A percentile compares a stretch with the other conserved stretches of the same genome.
These are phyloP conservation scores for Myotis brandtii DNA, from an alignment of 2,113 vertebrate species.

Conservation along the genomic window DNA sequence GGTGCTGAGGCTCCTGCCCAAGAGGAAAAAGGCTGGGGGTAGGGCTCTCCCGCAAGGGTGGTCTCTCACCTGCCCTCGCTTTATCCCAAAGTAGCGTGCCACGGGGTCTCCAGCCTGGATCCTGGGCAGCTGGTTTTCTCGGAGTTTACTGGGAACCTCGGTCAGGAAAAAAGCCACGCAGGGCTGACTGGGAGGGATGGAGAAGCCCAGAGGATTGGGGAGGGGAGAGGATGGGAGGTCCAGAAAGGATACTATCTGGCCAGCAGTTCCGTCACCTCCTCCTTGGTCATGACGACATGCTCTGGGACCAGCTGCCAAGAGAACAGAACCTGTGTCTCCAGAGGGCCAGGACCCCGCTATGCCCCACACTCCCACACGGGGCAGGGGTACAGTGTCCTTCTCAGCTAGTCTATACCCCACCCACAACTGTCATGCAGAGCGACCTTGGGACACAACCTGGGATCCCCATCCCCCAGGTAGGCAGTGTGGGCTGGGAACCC, in stretches of 20 bases:
- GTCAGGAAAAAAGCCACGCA: slow-evolving; percentile 76
- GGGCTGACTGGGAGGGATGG: fast-evolving
- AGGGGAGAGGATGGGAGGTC: fast-evolving
- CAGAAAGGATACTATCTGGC: slow-evolving; percentile 96
- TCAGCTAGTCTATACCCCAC: too few relatives aligned
- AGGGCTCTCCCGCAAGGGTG: fast-evolving
- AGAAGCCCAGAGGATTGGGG: neutral
- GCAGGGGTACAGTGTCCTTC: neutral
- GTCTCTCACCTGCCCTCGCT: slow-evolving; percentile 95
- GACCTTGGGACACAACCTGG: neutral
- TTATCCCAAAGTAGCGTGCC: slow-evolving; percentile 97
- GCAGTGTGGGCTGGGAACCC: neutral
- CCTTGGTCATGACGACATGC: slow-evolving; percentile 99
- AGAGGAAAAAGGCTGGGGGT: neutral
- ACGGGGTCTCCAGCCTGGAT: slow-evolving; percentile 98
- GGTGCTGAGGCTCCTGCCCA: neutral
- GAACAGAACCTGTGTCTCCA: too few relatives aligned
- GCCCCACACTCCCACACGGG: neutral
- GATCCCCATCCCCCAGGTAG: too few relatives aligned
- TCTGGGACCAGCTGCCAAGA: slow-evolving; percentile 94
- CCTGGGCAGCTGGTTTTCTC: slow-evolving; percentile 96
- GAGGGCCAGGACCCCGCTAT: fast-evolving
- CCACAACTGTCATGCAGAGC: neutral
- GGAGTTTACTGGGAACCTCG: slow-evolving; percentile 89
- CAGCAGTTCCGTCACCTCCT: slow-evolving; percentile 95